Conservation (phyloP, 2,888 invertebrate species). For the Plebejus anna region DNA sequence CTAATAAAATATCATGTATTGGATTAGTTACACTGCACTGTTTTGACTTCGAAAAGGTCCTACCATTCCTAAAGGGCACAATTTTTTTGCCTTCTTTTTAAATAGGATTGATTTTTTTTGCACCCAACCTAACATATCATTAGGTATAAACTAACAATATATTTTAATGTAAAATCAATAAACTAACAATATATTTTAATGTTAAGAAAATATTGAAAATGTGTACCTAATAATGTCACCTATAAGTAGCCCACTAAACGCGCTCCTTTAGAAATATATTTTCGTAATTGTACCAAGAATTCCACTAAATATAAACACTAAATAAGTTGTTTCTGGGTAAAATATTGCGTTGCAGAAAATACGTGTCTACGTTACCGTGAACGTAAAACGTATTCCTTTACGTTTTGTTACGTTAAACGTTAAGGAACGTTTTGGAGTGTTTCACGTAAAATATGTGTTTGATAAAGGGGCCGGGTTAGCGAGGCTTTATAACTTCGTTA, state of each 20-base stretch:
- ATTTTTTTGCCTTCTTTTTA: too few species aligned
- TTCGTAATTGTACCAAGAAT: background rate
- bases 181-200: too few species aligned
- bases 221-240: too few species aligned
- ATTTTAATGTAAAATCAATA: too few species aligned
- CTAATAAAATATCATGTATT: background rate
- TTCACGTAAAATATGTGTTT: constrained; percentile 26
- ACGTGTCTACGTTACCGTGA: background rate
- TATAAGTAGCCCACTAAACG: background rate
- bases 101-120: too few species aligned
- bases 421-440: constrained; percentile 23
- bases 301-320: background rate
- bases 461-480: constrained; percentile 22
- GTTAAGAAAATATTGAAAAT: too few species aligned
- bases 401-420: constrained; percentile 21
- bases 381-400: constrained; percentile 14
- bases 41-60: too few species aligned
- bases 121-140: too few species aligned
- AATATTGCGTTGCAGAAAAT: constrained; percentile 6
- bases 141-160: too few species aligned
- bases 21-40: too few species aligned
- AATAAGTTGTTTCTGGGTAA: background rate
- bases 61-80: too few species aligned
- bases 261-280: background rate
- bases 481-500: constrained; percentile 26